phyloP scores from a whole-genome alignment of 2,113 vertebrate species.

The Rana temporaria region DNA sequence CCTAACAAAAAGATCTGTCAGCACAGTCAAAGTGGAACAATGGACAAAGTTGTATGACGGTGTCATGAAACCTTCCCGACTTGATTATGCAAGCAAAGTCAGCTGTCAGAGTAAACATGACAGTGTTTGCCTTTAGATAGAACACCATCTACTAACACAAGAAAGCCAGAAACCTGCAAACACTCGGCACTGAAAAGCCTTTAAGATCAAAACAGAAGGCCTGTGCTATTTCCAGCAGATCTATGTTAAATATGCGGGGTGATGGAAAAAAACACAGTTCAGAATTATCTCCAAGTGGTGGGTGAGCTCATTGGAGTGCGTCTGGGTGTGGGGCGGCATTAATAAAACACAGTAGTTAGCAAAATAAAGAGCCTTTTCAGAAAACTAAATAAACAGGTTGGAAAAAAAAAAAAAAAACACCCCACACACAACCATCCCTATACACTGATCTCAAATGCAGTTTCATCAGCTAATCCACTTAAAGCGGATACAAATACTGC shows the following conservation, averaged over 20 bases:
- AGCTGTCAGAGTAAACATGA: constrained; percentile 2
- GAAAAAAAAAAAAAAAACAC: no score
- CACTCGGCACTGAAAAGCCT: not conserved
- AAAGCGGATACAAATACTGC: no score
- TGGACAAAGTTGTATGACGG: constrained; percentile 6
- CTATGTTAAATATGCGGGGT: constrained; percentile 34
- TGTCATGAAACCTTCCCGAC: not conserved
- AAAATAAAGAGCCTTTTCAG: constrained; percentile 8
- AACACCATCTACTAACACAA: not conserved
- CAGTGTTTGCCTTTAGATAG: not conserved
- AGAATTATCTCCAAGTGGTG: constrained; percentile 5
- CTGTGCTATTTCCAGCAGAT: constrained; percentile 32
- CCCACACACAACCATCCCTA: not conserved
- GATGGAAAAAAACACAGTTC: constrained; percentile 20
- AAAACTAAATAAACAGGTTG: not conserved
- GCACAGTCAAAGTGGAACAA: not conserved
- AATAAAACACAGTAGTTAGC: not conserved
- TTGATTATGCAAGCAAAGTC: not conserved
- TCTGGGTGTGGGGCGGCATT: not conserved
- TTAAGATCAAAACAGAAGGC: constrained; percentile 9
- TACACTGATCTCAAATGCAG: no score
- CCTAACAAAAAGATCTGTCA: not conserved
- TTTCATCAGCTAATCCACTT: no score
- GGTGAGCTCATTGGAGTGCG: not conserved
- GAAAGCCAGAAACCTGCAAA: constrained; percentile 3